Conservation (phyloP, 2,113 vertebrate species). For the Alaudala cheleensis region DNA sequence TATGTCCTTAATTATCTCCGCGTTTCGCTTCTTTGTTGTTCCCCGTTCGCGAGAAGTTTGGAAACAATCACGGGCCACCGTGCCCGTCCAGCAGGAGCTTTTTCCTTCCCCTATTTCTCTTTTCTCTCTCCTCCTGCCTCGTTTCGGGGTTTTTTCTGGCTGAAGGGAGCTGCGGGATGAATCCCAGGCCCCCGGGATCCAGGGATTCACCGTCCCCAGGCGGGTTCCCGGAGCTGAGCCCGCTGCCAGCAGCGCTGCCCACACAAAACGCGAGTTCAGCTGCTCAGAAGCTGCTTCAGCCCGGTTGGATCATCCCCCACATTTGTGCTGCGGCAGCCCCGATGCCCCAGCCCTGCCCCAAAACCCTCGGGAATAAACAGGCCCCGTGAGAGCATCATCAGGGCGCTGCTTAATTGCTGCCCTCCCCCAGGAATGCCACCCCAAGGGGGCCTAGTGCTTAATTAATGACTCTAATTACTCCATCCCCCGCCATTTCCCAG, state of each 20-base stretch:
- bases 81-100: not conserved
- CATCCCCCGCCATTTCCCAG: not conserved
- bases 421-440: not conserved
- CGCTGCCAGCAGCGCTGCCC: not conserved
- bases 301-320: not conserved
- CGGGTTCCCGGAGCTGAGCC: not conserved
- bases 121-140: not conserved
- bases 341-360: not conserved
- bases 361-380: not conserved
- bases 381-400: not conserved
- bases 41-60: constrained; percentile 53
- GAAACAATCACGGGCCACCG: constrained; percentile 24
- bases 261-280: fast-evolving
- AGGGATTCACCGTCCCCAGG: not conserved
- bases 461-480: not conserved
- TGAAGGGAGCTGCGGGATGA: not conserved
- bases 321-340: not conserved
- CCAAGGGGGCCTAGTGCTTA: not conserved
- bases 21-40: constrained; percentile 68
- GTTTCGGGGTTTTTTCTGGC: not conserved
- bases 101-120: not conserved
- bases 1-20: constrained; percentile 74
- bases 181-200: too few species aligned
- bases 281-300: not conserved
- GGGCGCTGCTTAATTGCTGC: not conserved